Base-by-base conservation (phyloP, 1,140 invertebrate genomes). In the Drosophila gunungcola region DNA sequence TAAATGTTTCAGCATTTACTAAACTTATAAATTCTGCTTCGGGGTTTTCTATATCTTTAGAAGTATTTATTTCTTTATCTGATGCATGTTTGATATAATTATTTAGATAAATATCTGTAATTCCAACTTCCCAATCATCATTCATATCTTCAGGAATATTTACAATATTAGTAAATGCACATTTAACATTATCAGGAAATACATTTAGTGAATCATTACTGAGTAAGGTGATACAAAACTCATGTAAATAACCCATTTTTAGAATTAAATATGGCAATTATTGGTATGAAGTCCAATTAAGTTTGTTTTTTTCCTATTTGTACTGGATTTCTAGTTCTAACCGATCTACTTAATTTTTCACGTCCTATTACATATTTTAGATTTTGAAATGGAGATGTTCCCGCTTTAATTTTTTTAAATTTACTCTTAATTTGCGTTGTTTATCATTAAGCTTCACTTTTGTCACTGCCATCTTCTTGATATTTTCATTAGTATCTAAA, bases 141-240 rank as follows among this genome's bases (percentile, higher is more conserved):
- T 21, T 21, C 16, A 21, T 21, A 21, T 21, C 16, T 21, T 21
- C 16, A 21, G 16, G 16, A 21, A 21, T 21, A 21, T 21, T 21
- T 21, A 21, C 16, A 21, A 21, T 21, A 21, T 21, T 21, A 21
- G 16, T 21, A 21, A 21, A 21, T 21, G 16, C 16, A 21, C 16
- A 21, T 21, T 21, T 21, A 21, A 21, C 16, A 21, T 21, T 21
- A 21, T 21, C 16, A 21, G 16, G 16, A 21, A 21, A 21, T 21
- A 21, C 16, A 45, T 45, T 45, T 13, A 45, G 10, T 45, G 42
- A 45, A 21, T 45, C 42, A 45, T 45, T 45, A 25, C 42, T 45
- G 3, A 45, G 16, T 9, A 45, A 45, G 25, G 13, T 25, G 7
- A 45, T 25, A 45, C 11, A 25, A 13, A 43, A 21, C 9, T 43